phyloP scores from a whole-genome alignment of 2,113 vertebrate species.

The Amazona guildingii region DNA sequence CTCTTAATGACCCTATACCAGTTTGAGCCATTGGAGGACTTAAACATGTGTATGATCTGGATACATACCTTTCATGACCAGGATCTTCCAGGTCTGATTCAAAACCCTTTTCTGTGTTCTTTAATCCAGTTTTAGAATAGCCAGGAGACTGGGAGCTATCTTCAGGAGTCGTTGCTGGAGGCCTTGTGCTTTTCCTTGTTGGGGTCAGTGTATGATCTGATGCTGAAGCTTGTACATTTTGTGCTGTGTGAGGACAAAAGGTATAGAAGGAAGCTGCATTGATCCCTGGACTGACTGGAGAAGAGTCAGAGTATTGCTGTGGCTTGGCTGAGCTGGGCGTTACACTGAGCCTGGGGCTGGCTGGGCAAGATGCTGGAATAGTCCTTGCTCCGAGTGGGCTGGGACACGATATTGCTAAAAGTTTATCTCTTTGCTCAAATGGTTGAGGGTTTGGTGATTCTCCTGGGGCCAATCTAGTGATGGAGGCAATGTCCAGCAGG shows the following conservation, averaged over 20 bases:
- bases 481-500: conserved; percentile 41
- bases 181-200: conserved; percentile 66
- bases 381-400: background rate
- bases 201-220: conserved; percentile 21
- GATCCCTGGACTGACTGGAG: conserved; percentile 53
- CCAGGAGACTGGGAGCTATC: conserved; percentile 46
- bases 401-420: conserved; percentile 2
- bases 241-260: conserved; percentile 54
- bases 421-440: conserved; percentile 11
- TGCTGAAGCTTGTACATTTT: conserved; percentile 27
- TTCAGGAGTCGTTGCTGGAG: conserved; percentile 30
- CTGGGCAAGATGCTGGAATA: background rate
- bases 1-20: background rate
- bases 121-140: conserved; percentile 20
- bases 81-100: conserved; percentile 36
- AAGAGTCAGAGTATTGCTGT: conserved; percentile 45
- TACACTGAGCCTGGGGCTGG: conserved; percentile 34
- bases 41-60: background rate
- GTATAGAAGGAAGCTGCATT: conserved; percentile 23
- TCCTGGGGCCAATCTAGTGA: conserved; percentile 28
- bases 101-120: conserved; percentile 30
- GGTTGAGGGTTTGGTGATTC: background rate
- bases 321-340: conserved; percentile 49
- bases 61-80: conserved; percentile 50
- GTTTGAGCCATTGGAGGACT: background rate